A percentile compares a stretch with the other conserved stretches of the same genome.
Conservation (phyloP, 2,113 vertebrate species). For the Trichomycterus rosablanca region DNA sequence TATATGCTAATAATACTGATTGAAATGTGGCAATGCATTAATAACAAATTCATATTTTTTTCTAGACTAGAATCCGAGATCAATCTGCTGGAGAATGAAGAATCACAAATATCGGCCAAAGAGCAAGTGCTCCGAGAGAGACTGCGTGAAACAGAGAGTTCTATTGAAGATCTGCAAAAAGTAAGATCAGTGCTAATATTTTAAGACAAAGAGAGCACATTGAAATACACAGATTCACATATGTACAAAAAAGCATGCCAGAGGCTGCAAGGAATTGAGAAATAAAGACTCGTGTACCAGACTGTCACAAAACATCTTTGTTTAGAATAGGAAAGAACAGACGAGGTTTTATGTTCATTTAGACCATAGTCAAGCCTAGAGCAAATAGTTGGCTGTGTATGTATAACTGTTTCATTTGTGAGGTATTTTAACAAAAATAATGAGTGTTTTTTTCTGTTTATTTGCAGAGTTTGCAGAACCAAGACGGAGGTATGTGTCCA, state of each 20-base stretch:
- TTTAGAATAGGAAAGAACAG: slow-evolving; percentile 11
- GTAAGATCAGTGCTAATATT: slow-evolving; percentile 54
- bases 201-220: neutral
- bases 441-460: slow-evolving; percentile 35
- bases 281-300: neutral
- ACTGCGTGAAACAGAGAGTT: slow-evolving; percentile 87
- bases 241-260: neutral
- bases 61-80: slow-evolving; percentile 91
- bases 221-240: neutral
- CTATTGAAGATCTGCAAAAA: slow-evolving; percentile 90
- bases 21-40: too few species aligned
- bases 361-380: slow-evolving; percentile 11
- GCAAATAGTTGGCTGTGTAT: slow-evolving; percentile 22
- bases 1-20: too few species aligned
- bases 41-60: too few species aligned
- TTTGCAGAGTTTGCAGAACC: slow-evolving; percentile 82
- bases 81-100: slow-evolving; percentile 83
- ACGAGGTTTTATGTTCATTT: slow-evolving; percentile 9
- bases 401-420: neutral
- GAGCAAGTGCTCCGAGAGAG: slow-evolving; percentile 90
- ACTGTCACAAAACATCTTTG: slow-evolving; percentile 3
- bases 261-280: neutral
- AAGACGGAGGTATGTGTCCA: slow-evolving; percentile 79
- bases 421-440: neutral
- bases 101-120: slow-evolving; percentile 95